Evolutionary conservation across 2,113 vertebrate genomes (phyloP).

Genomic region (Sialia sialis): DNA sequence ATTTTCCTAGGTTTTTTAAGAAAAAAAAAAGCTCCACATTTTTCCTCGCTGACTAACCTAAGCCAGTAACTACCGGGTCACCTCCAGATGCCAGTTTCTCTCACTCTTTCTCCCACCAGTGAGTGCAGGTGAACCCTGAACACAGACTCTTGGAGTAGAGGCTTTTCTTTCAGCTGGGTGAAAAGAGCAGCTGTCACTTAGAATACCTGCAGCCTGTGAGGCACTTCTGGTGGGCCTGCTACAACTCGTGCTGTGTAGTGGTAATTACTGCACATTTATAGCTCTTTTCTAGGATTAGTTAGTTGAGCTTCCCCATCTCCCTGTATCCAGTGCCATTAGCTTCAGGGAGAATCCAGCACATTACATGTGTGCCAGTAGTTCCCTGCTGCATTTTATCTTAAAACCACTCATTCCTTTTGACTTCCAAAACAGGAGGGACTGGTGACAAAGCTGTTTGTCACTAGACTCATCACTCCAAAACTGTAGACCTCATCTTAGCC

Average conservation of each 20-base stretch:
- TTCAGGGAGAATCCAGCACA: neutral
- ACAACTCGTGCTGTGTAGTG: neutral
- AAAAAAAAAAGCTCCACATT: neutral
- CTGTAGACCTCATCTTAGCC: neutral
- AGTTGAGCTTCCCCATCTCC: neutral
- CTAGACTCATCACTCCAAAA: neutral
- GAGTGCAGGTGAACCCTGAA: neutral
- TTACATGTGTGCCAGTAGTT: neutral
- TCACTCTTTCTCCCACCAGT: neutral
- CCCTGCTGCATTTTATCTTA: neutral
- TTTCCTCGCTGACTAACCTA: neutral
- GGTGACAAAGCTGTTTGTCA: neutral
- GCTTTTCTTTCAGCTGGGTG: neutral
- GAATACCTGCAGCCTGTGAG: neutral
- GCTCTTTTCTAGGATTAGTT: neutral
- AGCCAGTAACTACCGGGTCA: neutral
- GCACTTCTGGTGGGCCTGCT: neutral
- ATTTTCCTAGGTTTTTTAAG: neutral
- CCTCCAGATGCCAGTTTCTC: neutral
- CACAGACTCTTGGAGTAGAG: neutral
- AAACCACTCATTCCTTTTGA: neutral
- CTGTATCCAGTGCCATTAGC: neutral
- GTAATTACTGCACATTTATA: neutral
- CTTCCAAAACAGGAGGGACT: neutral
- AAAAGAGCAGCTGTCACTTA: neutral